phyloP scores from a whole-genome alignment of 2,888 invertebrate species.

The Stomorhina lunata region DNA sequence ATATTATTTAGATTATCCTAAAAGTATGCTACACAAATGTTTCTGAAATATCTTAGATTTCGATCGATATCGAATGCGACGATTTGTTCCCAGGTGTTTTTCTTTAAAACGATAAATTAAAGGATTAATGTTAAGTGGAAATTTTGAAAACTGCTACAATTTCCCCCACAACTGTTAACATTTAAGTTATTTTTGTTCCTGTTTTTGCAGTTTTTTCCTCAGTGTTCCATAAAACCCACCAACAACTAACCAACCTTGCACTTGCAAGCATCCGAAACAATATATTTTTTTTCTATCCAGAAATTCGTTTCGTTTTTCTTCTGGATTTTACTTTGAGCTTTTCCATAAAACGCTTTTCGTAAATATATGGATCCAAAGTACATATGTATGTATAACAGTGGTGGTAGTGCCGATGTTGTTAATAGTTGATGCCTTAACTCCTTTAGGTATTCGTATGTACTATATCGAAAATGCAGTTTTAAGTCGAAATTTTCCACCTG shows the following conservation, averaged over 20 bases:
- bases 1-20: too few relatives aligned
- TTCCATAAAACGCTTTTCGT: slow-evolving; percentile 25
- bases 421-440: background rate
- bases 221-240: slow-evolving; percentile 45
- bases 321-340: background rate
- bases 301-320: background rate
- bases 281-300: background rate
- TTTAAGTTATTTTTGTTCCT: background rate
- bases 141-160: background rate
- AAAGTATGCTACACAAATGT: too few relatives aligned
- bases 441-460: background rate
- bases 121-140: too few relatives aligned
- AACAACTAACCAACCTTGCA: slow-evolving; percentile 56
- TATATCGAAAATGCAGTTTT: slow-evolving; percentile 3
- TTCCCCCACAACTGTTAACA: background rate
- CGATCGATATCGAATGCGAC: too few relatives aligned
- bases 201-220: background rate
- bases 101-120: too few relatives aligned
- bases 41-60: too few relatives aligned
- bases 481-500: slow-evolving; percentile 40
- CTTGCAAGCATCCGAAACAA: slow-evolving; percentile 36
- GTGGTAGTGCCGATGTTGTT: background rate
- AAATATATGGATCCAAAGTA: too few relatives aligned
- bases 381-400: too few relatives aligned
- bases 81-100: too few relatives aligned